Base-by-base conservation (phyloP, 2,888 invertebrate species). In the Dicyrtomina minuta region DNA sequence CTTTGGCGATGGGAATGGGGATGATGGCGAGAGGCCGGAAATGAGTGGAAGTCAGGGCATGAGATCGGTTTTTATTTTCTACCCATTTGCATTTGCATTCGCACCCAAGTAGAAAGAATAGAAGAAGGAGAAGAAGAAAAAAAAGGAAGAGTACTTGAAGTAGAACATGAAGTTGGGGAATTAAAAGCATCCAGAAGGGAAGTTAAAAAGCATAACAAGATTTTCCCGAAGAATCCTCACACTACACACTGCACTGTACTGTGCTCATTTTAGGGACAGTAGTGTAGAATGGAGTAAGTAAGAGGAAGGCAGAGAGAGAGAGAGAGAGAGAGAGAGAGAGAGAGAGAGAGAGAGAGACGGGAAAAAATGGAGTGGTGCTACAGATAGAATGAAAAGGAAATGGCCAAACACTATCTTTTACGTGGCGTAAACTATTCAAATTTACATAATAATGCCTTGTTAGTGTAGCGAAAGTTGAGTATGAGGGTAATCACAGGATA, bases 391-490 rank as follows among this genome's bases (percentile, higher is more conserved):
- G 60, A 46, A 65, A 68, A 66, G 72, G 74, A 72, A 74, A 75
- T 72, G 70, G 74, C 59, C 71, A 64, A 72, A 73, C 74, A 74
- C 72, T 71, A 71, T 74, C 73, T 76, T 77, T 77, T 75, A 77
- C 75, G 77, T 77, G 77, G 76, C 76, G 77, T 76, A 77, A 77
- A 77, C 76, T 76, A 74, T 73, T 72, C 70, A 71, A 75, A 77
- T 77, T 77, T 77, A 73, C 77, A 77, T 77, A 76, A 76, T 77
- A 77, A 77, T 77, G 76, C 75, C 74, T 77, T 77, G 75, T 75
- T 74, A 77, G 69, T 72, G 71, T 72, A 72, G 73, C 71, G 66
- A 71, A 71, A 72, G 75, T 71, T 71, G 72, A 72, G 71, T 68
- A 76, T 70, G 71, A 70, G 77, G 77, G 77, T 77, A 77, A 77